A percentile compares a stretch with the other conserved stretches of the same genome.
phyloP scores from a whole-genome alignment of 2,888 invertebrate species.

The Hirudinaria manillensis region DNA sequence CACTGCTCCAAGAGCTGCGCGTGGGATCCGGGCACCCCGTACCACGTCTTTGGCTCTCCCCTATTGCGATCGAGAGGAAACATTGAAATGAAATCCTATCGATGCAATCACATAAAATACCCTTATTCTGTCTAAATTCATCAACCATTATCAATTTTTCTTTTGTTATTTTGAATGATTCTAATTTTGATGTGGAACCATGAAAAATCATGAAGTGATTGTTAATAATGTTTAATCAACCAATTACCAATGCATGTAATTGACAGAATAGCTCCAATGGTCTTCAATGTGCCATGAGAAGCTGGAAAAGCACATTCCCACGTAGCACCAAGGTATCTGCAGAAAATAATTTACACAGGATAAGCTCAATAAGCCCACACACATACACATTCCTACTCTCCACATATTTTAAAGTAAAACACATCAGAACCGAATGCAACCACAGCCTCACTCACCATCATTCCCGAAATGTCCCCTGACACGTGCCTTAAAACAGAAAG shows the following conservation, averaged over 20 bases:
- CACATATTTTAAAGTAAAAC: too few relatives aligned
- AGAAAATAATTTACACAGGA: conserved; percentile 9
- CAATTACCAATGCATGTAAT: conserved; percentile 85
- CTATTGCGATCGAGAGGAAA: conserved; percentile 45
- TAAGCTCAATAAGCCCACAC: neutral
- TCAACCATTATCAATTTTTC: too few relatives aligned
- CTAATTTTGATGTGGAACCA: too few relatives aligned
- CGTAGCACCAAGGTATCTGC: conserved; percentile 91
- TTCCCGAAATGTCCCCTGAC: conserved; percentile 94
- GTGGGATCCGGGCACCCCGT: conserved; percentile 86
- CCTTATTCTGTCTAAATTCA: too few relatives aligned
- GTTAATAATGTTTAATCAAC: too few relatives aligned
- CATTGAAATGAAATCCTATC: neutral
- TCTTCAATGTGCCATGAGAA: conserved; percentile 99
- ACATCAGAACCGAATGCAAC: too few relatives aligned
- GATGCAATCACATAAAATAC: too few relatives aligned
- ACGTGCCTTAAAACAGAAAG: conserved; percentile 84
- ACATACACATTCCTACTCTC: too few relatives aligned
- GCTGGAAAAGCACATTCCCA: conserved; percentile 99
- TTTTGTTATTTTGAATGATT: too few relatives aligned
- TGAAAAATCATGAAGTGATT: too few relatives aligned
- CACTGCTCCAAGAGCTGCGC: conserved; percentile 90
- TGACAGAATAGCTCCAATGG: conserved; percentile 99
- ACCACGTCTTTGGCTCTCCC: conserved; percentile 97
- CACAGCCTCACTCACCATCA: too few relatives aligned